A percentile compares a stretch with the other conserved stretches of the same genome.
Evolutionary conservation across 2,888 invertebrate genomes (phyloP).

Genomic region (Dryadula phaetusa): DNA sequence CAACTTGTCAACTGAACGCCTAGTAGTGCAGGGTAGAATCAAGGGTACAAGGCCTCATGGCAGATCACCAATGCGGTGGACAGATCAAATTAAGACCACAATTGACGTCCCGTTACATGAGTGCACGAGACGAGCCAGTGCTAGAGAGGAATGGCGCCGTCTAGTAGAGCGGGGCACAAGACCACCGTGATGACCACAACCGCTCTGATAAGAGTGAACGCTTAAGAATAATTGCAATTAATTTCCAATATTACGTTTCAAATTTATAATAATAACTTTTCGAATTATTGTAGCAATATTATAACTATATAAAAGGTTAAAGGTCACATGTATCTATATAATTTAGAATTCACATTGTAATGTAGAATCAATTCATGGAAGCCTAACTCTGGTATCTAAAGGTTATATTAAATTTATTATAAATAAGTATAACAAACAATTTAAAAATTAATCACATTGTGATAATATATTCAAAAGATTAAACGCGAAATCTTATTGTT

Average conservation of each 20-base stretch:
- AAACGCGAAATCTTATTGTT: too few species aligned
- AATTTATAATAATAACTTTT: neutral
- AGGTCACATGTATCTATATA: conserved; percentile 7
- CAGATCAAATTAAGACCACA: too few species aligned
- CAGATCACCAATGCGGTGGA: too few species aligned
- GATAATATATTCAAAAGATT: neutral
- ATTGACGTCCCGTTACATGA: too few species aligned
- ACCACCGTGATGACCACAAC: too few species aligned
- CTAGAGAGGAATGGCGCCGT: too few species aligned
- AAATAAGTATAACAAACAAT: neutral
- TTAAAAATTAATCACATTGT: neutral
- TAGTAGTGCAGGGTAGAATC: too few species aligned
- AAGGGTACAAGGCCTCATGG: too few species aligned
- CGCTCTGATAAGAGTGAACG: too few species aligned
- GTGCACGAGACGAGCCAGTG: too few species aligned
- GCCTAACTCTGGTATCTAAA: conserved; percentile 8
- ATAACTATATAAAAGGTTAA: neutral
- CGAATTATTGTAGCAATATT: neutral
- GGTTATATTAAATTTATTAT: conserved; percentile 11
- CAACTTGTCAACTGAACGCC: too few species aligned
- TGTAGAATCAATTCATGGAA: neutral
- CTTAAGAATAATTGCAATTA: neutral
- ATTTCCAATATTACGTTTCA: neutral
- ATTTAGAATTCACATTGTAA: neutral
- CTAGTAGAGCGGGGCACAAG: too few species aligned